Percentiles rank a stretch among this genome's conserved stretches.
These are phyloP conservation scores for Dysdera silvatica DNA, from an alignment of 1,140 invertebrate species.

Conservation along the genomic window DNA sequence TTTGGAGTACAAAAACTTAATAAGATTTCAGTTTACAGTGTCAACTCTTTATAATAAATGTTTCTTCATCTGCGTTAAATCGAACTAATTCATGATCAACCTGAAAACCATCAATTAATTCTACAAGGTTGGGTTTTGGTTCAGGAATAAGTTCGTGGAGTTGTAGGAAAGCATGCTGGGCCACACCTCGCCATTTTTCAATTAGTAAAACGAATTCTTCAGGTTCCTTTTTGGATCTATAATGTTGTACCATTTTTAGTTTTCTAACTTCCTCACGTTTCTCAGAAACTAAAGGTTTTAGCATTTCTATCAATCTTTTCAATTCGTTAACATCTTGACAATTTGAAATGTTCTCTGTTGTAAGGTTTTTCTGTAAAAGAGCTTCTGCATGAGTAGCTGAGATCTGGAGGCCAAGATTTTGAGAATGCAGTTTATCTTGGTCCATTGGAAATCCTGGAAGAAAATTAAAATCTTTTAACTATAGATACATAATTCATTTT, in stretches of 20 bases:
- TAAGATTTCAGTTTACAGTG: too few species aligned
- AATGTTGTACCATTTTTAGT: not conserved
- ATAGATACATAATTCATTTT: too few species aligned
- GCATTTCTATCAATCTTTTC: too few species aligned
- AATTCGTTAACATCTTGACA: too few species aligned
- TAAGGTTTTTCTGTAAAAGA: too few species aligned
- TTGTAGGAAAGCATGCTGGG: not conserved
- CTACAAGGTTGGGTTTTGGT: not conserved
- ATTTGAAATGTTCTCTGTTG: too few species aligned
- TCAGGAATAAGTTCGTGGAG: not conserved
- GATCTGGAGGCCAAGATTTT: too few species aligned
- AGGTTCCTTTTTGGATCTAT: not conserved
- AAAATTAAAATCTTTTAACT: too few species aligned
- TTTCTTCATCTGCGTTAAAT: not conserved
- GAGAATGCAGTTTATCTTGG: too few species aligned
- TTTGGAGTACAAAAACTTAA: too few species aligned
- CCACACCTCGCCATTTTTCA: not conserved
- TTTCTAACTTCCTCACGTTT: not conserved
- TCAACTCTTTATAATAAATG: not conserved
- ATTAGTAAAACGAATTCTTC: not conserved
- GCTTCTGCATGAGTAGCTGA: too few species aligned
- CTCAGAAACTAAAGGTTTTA: not conserved
- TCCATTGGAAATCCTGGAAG: too few species aligned
- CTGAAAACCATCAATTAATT: not conserved
- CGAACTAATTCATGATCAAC: not conserved